Conservation (phyloP, 2,113 vertebrate species). For the Ramphastos sulfuratus region DNA sequence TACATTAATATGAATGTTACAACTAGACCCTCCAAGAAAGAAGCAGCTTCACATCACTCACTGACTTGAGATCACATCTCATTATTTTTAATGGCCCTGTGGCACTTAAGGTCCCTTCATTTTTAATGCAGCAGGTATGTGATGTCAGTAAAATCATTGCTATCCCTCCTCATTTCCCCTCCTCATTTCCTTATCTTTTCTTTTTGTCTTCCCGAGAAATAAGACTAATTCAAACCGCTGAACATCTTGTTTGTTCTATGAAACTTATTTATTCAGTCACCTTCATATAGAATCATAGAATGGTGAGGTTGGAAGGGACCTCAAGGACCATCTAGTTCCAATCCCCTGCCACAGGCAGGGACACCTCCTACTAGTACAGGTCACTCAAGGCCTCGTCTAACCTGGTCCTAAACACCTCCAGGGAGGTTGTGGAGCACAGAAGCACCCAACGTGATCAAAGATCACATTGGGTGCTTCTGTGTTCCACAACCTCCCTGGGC, state of each 20-base stretch:
- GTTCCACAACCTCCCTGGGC: no score
- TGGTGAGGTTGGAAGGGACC: no score
- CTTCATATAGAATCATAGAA: not conserved
- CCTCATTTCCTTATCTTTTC: not conserved
- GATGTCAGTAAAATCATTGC: conserved; percentile 24
- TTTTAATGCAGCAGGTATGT: conserved; percentile 14
- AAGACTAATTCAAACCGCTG: not conserved
- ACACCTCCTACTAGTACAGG: no score
- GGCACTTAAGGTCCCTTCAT: conserved; percentile 59
- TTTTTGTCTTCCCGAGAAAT: not conserved
- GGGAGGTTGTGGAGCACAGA: no score
- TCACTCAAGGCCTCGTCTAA: no score
- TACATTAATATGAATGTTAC: conserved; percentile 62
- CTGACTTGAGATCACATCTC: conserved; percentile 56
- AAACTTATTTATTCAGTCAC: conserved; percentile 1
- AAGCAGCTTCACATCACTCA: conserved; percentile 58
- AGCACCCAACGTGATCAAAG: no score
- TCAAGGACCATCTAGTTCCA: no score
- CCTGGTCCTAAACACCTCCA: no score
- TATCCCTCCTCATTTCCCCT: not conserved
- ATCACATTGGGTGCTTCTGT: no score
- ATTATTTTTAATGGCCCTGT: conserved; percentile 62
- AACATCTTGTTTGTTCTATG: not conserved
- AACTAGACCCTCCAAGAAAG: conserved; percentile 48
- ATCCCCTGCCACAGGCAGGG: no score